phyloP scores from a whole-genome alignment of 2,888 invertebrate genomes.

The Celastrina argiolus region DNA sequence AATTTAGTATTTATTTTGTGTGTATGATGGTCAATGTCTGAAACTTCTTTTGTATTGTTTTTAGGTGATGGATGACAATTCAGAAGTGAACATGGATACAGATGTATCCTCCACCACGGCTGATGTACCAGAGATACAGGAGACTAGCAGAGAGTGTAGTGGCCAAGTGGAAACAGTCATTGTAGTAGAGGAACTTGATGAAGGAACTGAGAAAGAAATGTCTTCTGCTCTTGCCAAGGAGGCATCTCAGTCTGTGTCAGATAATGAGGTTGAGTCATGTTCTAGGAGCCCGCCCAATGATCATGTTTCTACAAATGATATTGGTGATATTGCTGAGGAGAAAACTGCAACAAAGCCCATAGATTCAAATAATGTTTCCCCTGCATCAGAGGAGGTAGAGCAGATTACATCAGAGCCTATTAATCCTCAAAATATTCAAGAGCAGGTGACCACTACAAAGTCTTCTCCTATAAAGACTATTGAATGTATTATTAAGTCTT shows the following conservation, averaged over 20 bases:
- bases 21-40: background rate
- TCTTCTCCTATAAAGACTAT: conserved; percentile 10
- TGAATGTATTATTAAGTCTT: background rate
- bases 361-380: background rate
- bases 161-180: conserved; percentile 59
- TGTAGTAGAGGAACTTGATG: conserved; percentile 55
- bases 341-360: background rate
- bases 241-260: conserved; percentile 1
- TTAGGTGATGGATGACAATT: conserved; percentile 66
- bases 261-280: conserved; percentile 15
- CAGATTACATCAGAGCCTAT: background rate
- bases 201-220: conserved; percentile 32
- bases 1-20: conserved; percentile 39
- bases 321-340: background rate
- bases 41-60: conserved; percentile 29
- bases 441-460: background rate
- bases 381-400: background rate
- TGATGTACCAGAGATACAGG: conserved; percentile 52
- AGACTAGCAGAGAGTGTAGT: conserved; percentile 46
- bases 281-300: background rate
- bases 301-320: conserved; percentile 1
- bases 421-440: background rate
- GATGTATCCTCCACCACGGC: conserved; percentile 64
- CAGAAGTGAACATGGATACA: conserved; percentile 63
- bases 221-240: conserved; percentile 22